Conservation (phyloP, 2,797 vertebrate genomes). For the Rhynchonycteris naso region DNA sequence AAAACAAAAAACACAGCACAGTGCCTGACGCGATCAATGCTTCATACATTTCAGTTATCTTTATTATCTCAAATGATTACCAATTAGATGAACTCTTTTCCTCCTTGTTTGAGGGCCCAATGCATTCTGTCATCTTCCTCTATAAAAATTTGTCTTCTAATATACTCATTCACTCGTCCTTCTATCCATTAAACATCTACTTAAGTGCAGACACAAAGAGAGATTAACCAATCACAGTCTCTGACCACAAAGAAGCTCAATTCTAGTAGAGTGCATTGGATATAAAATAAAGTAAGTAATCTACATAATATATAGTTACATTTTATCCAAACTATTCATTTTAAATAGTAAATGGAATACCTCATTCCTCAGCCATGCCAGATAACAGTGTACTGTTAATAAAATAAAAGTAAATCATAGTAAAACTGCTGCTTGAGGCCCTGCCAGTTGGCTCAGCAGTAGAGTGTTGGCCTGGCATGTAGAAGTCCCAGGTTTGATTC, state of each 20-base stretch:
- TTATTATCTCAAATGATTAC: slow-evolving; percentile 47
- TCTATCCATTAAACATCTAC: neutral
- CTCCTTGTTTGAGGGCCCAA: neutral
- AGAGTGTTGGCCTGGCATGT: too few relatives aligned
- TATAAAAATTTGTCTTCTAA: slow-evolving; percentile 32
- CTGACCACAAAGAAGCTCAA: slow-evolving; percentile 28
- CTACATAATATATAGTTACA: neutral
- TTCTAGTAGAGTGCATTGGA: slow-evolving; percentile 8
- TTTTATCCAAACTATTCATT: slow-evolving; percentile 34
- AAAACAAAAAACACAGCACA: neutral
- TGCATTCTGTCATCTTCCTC: neutral
- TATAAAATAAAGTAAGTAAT: slow-evolving; percentile 54
- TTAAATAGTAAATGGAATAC: slow-evolving; percentile 40
- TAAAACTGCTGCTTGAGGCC: slow-evolving; percentile 24
- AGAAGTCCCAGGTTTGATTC: too few relatives aligned
- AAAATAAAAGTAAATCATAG: slow-evolving; percentile 44
- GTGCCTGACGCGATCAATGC: neutral
- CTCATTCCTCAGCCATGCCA: slow-evolving; percentile 10
- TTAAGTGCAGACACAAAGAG: slow-evolving; percentile 24
- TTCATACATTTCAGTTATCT: slow-evolving; percentile 1
- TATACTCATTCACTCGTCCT: slow-evolving; percentile 14
- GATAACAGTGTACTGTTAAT: slow-evolving; percentile 2
- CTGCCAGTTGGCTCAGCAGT: too few relatives aligned
- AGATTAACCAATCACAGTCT: slow-evolving; percentile 17
- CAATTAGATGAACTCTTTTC: slow-evolving; percentile 26